A percentile compares a stretch with the other conserved stretches of the same genome.
Evolutionary conservation across 1,140 invertebrate genomes (phyloP).

Genomic region (Leptoteleia sp.): DNA sequence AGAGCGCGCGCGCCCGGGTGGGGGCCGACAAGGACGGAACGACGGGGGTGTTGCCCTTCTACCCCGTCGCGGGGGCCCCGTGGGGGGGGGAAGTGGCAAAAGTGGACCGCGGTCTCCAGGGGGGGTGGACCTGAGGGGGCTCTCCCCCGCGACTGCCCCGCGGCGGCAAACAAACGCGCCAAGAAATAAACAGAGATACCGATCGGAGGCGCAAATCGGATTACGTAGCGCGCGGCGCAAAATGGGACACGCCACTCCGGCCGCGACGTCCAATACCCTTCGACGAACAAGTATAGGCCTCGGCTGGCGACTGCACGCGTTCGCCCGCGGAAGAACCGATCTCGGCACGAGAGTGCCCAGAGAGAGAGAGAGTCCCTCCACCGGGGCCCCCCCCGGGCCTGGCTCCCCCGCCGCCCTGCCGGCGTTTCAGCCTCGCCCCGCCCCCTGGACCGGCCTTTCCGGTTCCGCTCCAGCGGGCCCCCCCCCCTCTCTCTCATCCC

Average conservation of each 20-base stretch:
- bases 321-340: conserved; percentile 75
- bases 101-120: conserved; percentile 15
- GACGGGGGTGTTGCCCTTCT: conserved; percentile 72
- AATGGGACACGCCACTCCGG: conserved; percentile 49
- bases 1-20: not conserved
- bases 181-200: conserved; percentile 53
- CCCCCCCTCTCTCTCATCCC: conserved; percentile 5
- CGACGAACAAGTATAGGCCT: conserved; percentile 78
- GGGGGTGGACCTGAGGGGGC: conserved; percentile 4
- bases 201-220: conserved; percentile 46
- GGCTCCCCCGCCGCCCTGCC: conserved; percentile 65
- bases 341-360: conserved; percentile 52
- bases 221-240: conserved; percentile 35
- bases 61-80: conserved; percentile 27
- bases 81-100: conserved; percentile 68
- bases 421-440: conserved; percentile 72
- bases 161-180: conserved; percentile 6
- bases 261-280: conserved; percentile 72
- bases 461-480: conserved; percentile 17
- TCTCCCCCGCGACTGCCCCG: conserved; percentile 20
- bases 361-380: conserved; percentile 61
- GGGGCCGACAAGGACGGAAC: conserved; percentile 15
- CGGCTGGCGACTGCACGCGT: conserved; percentile 78
- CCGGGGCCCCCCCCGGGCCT: conserved; percentile 52
- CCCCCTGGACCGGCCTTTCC: conserved; percentile 65